Percentiles rank a stretch among this genome's conserved stretches.
These are phyloP conservation scores for Scaptodrosophila latifasciaeformis DNA, from an alignment of 2,888 invertebrate genomes.

Conservation along the genomic window DNA sequence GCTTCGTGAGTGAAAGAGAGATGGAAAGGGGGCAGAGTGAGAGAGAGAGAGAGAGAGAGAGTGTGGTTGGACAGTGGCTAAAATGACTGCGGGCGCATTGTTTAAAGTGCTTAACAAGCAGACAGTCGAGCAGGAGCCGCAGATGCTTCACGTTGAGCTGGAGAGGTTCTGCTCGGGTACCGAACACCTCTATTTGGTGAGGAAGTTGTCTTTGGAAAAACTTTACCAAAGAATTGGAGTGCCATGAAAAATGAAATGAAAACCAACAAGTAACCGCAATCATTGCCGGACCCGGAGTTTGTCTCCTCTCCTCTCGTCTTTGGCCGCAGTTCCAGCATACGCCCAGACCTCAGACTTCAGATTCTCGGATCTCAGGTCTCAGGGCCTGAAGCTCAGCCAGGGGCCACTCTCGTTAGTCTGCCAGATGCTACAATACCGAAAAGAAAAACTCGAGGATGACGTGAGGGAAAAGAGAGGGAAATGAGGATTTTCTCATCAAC, in stretches of 20 bases:
- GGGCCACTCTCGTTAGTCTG: no score
- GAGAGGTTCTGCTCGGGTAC: no score
- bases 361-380: no score
- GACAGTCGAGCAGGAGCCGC: conserved; percentile 22
- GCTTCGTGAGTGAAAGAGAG: neutral
- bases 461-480: no score
- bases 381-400: no score
- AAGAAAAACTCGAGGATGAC: no score
- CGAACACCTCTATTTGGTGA: no score
- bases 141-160: no score
- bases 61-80: conserved; percentile 3
- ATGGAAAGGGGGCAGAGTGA: neutral
- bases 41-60: neutral
- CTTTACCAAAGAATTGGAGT: conserved; percentile 38
- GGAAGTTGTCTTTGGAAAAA: conserved; percentile 12
- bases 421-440: no score
- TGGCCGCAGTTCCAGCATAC: no score
- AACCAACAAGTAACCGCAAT: conserved; percentile 64
- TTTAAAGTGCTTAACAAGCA: conserved; percentile 68
- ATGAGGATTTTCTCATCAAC: no score
- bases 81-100: conserved; percentile 42
- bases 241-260: conserved; percentile 66
- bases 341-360: no score
- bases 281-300: conserved; percentile 62
- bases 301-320: conserved; percentile 29